A percentile compares a stretch with the other conserved stretches of the same genome.
phyloP scores from a whole-genome alignment of 1,140 invertebrate genomes.

The Pantala flavescens region DNA sequence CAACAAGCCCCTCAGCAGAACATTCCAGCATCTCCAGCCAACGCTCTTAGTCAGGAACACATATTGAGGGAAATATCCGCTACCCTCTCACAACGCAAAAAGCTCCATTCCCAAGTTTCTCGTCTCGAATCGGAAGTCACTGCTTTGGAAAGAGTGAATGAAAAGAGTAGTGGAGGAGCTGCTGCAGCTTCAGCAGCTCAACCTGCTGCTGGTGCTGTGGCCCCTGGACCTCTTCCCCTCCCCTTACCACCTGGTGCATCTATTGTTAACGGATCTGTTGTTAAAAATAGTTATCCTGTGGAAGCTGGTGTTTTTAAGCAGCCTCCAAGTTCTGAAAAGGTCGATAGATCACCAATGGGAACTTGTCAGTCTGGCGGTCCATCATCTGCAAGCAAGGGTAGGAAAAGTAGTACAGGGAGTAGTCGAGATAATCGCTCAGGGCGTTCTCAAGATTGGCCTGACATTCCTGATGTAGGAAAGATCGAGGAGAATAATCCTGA shows the following conservation, averaged over 20 bases:
- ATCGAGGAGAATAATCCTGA: conserved; percentile 87
- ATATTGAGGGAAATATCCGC: conserved; percentile 75
- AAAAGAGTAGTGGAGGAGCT: conserved; percentile 42
- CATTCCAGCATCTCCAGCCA: conserved; percentile 29
- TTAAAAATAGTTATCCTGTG: background rate
- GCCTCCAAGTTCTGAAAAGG: background rate
- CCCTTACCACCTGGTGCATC: background rate
- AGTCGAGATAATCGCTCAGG: conserved; percentile 35
- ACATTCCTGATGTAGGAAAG: conserved; percentile 77
- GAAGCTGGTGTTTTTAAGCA: background rate
- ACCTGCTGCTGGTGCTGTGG: conserved; percentile 17
- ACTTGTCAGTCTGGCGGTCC: conserved; percentile 7
- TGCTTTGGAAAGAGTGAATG: conserved; percentile 56
- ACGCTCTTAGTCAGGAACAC: conserved; percentile 56
- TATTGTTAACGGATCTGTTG: background rate
- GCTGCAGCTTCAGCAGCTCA: conserved; percentile 23
- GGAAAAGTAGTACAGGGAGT: conserved; percentile 60
- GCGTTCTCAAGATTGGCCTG: conserved; percentile 75
- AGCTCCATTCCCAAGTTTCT: conserved; percentile 64
- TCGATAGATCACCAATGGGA: conserved; percentile 7
- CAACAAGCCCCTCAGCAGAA: background rate
- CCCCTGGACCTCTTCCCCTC: conserved; percentile 15
- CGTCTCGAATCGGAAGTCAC: conserved; percentile 63
- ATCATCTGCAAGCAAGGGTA: conserved; percentile 22
- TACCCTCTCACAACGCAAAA: conserved; percentile 67